Base-by-base conservation (phyloP, 1,140 invertebrate genomes). In the Drosophila takahashii region DNA sequence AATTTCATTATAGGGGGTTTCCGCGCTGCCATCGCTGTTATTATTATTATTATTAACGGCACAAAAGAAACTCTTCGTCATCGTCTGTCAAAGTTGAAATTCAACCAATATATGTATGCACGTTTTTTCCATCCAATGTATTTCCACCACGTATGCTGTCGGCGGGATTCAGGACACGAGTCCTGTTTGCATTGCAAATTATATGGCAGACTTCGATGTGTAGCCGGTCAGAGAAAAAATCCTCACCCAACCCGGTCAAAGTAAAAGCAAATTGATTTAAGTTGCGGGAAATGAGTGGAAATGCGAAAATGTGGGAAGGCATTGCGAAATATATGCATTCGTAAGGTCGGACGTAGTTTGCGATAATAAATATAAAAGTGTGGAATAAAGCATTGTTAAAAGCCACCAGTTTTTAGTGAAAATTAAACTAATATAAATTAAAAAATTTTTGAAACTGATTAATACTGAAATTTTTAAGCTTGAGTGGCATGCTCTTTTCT, bases 101-200 rank as follows among this genome's bases (percentile, higher is more conserved):
- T 72, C 26, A 44, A 50, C 32, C 57, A 74, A 51, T 45, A 59
- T 51, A 70, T 32, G 32, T 59, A 69, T 69, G 29, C 69, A 36
- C 26, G 32, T 16, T 44, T 59, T 57, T 72, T 26, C 39, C 18
- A 18, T 44, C 39, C 59, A 27, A 44, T 44, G 16, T 32, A 42
- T 11, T 62, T 61, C 7, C 42, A 36, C n/a, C 32, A 58, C 32
- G 32, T 37, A 44, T 71, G 47, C 34, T 44, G 26, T 42, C 16
- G 39, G 11, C 5, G 18, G 18, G 34, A 26, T 39, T 37, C 18
- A 13, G 13, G 34, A 26, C 11, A 18, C 45, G 62, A 39, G 60
- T 67, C 60, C 70, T 73, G 70, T 73, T 73, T 73, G 70, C 56
- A 72, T 73, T 60, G 70, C 66, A 73, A 71, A 73, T 73, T 73